Evolutionary conservation across 2,797 vertebrate genomes (phyloP), one percentile per base, ranked within the genome.

Genomic region (Gallirallus australis): DNA sequence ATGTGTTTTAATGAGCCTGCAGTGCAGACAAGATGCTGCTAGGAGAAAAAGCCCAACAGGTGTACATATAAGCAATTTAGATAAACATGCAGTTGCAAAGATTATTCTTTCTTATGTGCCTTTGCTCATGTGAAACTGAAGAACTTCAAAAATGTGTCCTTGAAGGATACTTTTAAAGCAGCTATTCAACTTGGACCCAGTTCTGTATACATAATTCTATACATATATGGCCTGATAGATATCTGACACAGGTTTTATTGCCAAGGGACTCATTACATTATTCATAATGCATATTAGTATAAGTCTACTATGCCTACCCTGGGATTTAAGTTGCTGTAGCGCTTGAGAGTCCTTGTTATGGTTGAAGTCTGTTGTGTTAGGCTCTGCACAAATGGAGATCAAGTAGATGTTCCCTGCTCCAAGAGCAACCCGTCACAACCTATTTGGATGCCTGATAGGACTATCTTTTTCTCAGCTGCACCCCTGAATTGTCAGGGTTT

Each of bases 211-310:
- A 69, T 89, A 91, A 94, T 91, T 87, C 75, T 71, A 37, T 37
- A 72, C n/a, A 72, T 91, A 27, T 39, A 66, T 86, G 50, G 70
- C 28, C 42, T 86, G 77, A 89, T 86, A 27, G 73, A 79, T 89
- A 79, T 95, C 87, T 86, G 85, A 83, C 69, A n/a, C n/a, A 79
- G 35, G 23, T 84, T 95, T 94, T 86, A 66, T 76, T 84, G 90
- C 86, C 86, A 91, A 96, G 66, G 70, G 92, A 92, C 42, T 48
- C 70, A 60, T 96, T 92, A 42, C n/a, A 35, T 56, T 52, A 33
- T 65, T 75, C 40, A 42, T 72, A 83, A 72, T 2, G 7, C 12
- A 59, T 56, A 72, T 28, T 47, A 45, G 30, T 59, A 1, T 56
- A 82, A 82, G 53, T 53, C 45, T 35, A 4, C 17, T 33, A 25